Base-by-base conservation (phyloP, 2,113 vertebrate species). In the Acanthisitta chloris region DNA sequence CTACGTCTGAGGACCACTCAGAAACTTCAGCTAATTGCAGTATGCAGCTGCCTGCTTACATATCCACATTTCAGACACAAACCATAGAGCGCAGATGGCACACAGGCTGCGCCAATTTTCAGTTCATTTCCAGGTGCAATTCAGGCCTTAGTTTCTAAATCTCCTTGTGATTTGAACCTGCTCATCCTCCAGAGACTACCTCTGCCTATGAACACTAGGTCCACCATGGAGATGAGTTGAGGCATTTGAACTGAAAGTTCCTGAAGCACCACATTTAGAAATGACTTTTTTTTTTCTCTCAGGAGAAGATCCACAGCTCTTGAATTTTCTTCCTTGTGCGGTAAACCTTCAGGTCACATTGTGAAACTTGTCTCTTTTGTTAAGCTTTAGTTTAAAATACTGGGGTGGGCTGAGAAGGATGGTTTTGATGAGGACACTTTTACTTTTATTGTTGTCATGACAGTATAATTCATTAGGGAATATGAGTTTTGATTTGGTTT, bases 11-110 rank as follows among this genome's bases (percentile, higher is more conserved):
- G 96, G 95, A 96, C 93, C 96, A 96, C 94, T 95, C 96, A 95
- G 96, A 96, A 97, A 96, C 96, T 96, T 96, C 95, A 96, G 96
- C 90, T 96, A 96, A 97, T 96, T 96, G 96, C 96, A 95, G 95
- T 11, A 67, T 96, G 94, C 94, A 97, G 94, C 96, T 96, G 96
- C 94, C 96, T 97, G 96, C 96, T 97, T 94, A 74, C 94, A 96
- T 64, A 97, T 88, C 96, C 95, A 93, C 95, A 92, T 96, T 96
- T 96, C 94, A 96, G 85, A 96, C 82, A 92, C 94, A 95, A 96
- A 96, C 96, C 96, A 88, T 93, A 88, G 95, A 96, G 80, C 66
- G 83, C 94, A 97, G 96, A 97, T 96, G 96, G 96, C 70, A 71
- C 95, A 94, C 90, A 81, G 94, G 73, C 96, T 96, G 96, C 85